A percentile compares a stretch with the other conserved stretches of the same genome.
phyloP scores from a whole-genome alignment of 2,113 vertebrate species.

The Colossoma macropomum region DNA sequence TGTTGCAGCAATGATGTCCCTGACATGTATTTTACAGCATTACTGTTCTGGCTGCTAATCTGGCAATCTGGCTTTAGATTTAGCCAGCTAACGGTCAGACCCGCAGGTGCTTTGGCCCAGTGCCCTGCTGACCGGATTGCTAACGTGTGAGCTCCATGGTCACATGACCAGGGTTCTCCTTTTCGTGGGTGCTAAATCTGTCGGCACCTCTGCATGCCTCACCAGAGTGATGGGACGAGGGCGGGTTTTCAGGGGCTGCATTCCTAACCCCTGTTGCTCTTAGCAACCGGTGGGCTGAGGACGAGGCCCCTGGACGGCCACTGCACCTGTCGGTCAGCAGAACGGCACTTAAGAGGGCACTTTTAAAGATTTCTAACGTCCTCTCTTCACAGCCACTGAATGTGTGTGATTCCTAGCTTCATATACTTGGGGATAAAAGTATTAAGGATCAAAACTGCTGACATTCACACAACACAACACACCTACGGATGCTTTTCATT shows the following conservation, averaged over 20 bases:
- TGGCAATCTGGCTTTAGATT: conserved; percentile 26
- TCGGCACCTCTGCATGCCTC: conserved; percentile 28
- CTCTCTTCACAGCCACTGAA: background rate
- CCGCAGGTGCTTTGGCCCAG: conserved; percentile 18
- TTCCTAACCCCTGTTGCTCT: conserved; percentile 7
- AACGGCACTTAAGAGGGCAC: background rate
- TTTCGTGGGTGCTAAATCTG: conserved; percentile 33
- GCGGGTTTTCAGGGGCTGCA: background rate
- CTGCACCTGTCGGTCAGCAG: background rate
- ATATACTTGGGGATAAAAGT: background rate
- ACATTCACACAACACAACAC: background rate
- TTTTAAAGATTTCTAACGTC: conserved; percentile 20
- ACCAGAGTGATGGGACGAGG: background rate
- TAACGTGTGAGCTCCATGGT: conserved; percentile 1
- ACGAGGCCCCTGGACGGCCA: background rate
- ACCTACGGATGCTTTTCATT: no score
- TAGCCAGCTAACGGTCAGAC: background rate
- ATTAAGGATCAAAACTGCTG: background rate
- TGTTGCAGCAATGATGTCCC: background rate
- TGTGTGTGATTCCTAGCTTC: no score
- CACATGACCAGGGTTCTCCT: conserved; percentile 25
- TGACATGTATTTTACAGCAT: background rate
- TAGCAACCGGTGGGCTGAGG: background rate
- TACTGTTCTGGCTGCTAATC: conserved; percentile 22
- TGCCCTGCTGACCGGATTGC: conserved; percentile 2